A percentile compares a stretch with the other conserved stretches of the same genome.
phyloP scores from a whole-genome alignment of 2,797 vertebrate genomes.

The Chanos chanos region DNA sequence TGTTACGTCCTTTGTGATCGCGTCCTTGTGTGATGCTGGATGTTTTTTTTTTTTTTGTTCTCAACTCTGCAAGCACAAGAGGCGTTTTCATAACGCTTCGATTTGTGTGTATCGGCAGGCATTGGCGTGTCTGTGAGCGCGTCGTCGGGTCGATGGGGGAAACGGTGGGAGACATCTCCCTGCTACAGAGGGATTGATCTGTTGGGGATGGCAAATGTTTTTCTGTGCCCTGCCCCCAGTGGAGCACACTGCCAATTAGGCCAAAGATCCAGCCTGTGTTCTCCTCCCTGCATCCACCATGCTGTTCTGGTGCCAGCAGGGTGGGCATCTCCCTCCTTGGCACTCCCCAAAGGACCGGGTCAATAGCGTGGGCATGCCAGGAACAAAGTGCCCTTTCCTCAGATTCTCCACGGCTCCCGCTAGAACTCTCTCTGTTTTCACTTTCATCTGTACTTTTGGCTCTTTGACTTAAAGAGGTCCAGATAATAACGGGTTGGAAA shows the following conservation, averaged over 20 bases:
- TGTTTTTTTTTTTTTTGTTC: not conserved
- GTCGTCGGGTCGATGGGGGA: slow-evolving; percentile 20
- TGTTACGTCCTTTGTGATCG: no score
- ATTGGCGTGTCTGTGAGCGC: not conserved
- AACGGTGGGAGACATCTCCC: not conserved
- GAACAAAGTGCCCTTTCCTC: not conserved
- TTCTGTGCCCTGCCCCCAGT: slow-evolving; percentile 37
- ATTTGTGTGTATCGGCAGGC: not conserved
- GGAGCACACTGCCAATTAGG: slow-evolving; percentile 18
- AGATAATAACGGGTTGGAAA: slow-evolving; percentile 14
- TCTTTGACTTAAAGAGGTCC: slow-evolving; percentile 5
- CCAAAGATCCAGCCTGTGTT: slow-evolving; percentile 17
- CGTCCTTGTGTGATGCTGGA: no score
- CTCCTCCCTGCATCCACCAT: slow-evolving; percentile 1
- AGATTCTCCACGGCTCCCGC: not conserved
- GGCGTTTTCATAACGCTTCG: no score
- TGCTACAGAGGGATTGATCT: slow-evolving; percentile 22
- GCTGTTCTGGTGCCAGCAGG: not conserved
- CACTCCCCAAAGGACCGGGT: not conserved
- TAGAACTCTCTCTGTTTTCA: not conserved
- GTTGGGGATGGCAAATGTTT: slow-evolving; percentile 40
- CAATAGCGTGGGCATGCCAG: not conserved
- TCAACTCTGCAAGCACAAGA: no score
- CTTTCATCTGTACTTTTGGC: slow-evolving; percentile 7
- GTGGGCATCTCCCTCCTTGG: slow-evolving; percentile 9